Base-by-base conservation (phyloP, 2,888 invertebrate genomes). In the Acleris holmiana region DNA sequence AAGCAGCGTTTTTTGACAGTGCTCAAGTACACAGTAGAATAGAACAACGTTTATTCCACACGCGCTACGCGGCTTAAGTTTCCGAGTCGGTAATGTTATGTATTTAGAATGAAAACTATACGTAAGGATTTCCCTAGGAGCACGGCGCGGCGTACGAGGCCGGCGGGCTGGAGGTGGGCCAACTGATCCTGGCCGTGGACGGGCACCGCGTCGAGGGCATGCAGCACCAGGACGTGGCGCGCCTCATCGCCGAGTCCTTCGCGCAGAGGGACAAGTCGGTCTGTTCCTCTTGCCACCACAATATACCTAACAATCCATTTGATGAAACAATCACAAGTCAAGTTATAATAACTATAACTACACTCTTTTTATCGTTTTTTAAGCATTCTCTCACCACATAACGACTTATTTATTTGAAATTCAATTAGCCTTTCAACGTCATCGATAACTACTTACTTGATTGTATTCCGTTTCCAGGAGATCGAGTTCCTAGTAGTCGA, bases 401-500 rank as follows among this genome's bases (percentile, higher is more conserved):
- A 35, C 7, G n/a, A 47, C 19, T 54, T 35, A 35, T 15, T 25
- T 21, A 50, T 2, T 7, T 13, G 3, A 58, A 29, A 46, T 60
- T 18, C 17, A 13, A 21, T n/a, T 40, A 50, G 17, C 10, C 18
- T 49, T 53, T 65, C 35, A 35, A 35, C 13, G 13, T 35, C 13
- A 35, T 35, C 4, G 10, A 35, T 13, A 35, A 35, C 35, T 35
- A 35, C 13, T 35, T 4, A 35, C 35, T 35, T 35, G 35, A 35
- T 35, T 35, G 4, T 35, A 35, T 13, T 50, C 66, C 21, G 17
- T 67, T 80, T 83, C n/a, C 95, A 95, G 89, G 96, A 97, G 84
- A 97, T 98, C 89, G 98, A 98, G 93, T 97, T 99, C 93, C 94
- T 98, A 82, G 98, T 99, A 75, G 95, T 97, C 72, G 97, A 97